These are phyloP conservation scores for Protomyctophum bolini DNA, from an alignment of 2,113 vertebrate species.

Conservation along the genomic window DNA sequence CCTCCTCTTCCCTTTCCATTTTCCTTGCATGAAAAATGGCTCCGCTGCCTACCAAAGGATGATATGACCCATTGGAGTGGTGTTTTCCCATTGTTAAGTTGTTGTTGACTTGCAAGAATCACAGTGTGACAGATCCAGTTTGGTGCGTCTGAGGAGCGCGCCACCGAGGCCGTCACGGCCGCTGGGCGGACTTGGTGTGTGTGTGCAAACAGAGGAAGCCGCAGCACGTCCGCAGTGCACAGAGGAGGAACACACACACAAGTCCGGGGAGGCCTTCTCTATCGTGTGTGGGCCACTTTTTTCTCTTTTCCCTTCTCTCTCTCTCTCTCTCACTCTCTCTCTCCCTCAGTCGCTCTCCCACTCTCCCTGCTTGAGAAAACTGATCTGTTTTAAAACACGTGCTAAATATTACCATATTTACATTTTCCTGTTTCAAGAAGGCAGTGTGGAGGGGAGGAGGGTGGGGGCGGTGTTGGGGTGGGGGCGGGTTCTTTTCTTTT, in stretches of 20 bases:
- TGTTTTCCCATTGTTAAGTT: slow-evolving; percentile 77
- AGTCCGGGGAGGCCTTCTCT: slow-evolving; percentile 70
- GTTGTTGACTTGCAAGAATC: slow-evolving; percentile 75
- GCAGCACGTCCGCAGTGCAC: slow-evolving; percentile 64
- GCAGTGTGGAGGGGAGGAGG: slow-evolving; percentile 61
- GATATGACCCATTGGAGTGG: slow-evolving; percentile 64
- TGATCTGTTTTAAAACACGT: slow-evolving; percentile 87
- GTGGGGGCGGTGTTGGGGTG: slow-evolving; percentile 37
- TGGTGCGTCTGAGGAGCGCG: slow-evolving; percentile 56
- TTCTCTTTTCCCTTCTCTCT: slow-evolving; percentile 28
- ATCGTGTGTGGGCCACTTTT: slow-evolving; percentile 82
- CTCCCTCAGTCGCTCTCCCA: slow-evolving; percentile 37
- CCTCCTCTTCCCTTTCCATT: neutral
- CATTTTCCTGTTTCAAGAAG: slow-evolving; percentile 87
- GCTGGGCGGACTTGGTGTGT: slow-evolving; percentile 51
- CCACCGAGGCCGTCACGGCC: slow-evolving; percentile 50
- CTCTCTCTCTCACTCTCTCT: slow-evolving; percentile 29
- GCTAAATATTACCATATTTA: slow-evolving; percentile 89
- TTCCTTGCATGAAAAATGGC: slow-evolving; percentile 59
- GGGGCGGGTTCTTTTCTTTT: slow-evolving; percentile 53
- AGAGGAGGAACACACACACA: slow-evolving; percentile 68
- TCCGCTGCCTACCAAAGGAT: slow-evolving; percentile 58
- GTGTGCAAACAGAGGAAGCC: slow-evolving; percentile 75
- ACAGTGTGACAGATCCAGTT: slow-evolving; percentile 72
- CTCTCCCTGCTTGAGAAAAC: slow-evolving; percentile 75